Percentiles rank a stretch among this genome's conserved stretches.
phyloP scores from a whole-genome alignment of 2,888 invertebrate species.

The Stramonita haemastoma region DNA sequence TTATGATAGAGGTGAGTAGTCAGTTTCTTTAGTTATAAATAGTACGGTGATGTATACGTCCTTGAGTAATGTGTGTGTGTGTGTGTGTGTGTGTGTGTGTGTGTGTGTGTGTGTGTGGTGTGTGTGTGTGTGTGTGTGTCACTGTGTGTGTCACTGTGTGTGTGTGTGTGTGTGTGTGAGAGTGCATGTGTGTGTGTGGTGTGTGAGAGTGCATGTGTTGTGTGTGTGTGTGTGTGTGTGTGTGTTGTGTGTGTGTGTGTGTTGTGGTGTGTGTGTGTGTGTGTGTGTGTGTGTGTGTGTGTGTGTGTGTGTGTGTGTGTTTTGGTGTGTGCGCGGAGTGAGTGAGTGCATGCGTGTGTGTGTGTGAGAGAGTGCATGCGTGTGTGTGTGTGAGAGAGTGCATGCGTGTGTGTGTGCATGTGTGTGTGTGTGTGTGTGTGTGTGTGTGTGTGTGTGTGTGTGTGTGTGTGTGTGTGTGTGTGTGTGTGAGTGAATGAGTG shows the following conservation, averaged over 20 bases:
- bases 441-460: not conserved
- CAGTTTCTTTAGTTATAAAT: no score
- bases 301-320: not conserved
- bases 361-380: not conserved
- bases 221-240: constrained; percentile 13
- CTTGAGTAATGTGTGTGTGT: no score
- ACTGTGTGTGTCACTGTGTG: no score
- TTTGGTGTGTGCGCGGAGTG: no score
- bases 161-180: no score
- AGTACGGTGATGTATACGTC: no score
- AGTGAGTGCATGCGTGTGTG: not conserved
- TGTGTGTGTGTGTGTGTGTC: no score
- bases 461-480: no score
- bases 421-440: constrained; percentile 15
- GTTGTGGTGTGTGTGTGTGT: not conserved
- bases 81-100: constrained; percentile 12
- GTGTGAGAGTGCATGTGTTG: no score
- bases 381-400: constrained; percentile 6
- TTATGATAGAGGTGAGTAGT: constrained; percentile 96
- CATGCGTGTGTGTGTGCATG: constrained; percentile 15
- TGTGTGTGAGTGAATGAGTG: no score
- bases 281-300: not conserved
- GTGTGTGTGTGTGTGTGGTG: not conserved
- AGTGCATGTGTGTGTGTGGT: no score
- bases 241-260: not conserved